Evolutionary conservation across 37 sponge, comb jelly and placozoan genomes (phyloP).

Genomic region (Beroe ovata): DNA sequence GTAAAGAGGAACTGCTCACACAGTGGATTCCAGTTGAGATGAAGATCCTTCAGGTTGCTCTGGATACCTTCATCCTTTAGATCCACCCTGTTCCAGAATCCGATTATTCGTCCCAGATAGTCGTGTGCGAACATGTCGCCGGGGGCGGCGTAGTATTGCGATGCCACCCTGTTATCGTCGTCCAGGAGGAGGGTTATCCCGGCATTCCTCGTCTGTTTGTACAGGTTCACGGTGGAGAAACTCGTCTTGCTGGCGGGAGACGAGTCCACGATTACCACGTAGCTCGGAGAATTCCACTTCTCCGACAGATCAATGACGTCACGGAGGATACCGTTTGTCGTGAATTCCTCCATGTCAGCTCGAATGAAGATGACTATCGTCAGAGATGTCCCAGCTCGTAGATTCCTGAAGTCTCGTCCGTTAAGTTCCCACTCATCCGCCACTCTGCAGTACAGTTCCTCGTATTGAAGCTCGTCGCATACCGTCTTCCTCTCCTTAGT

Average conservation of each 20-base stretch:
- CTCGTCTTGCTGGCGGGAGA: slow-evolving; percentile 9
- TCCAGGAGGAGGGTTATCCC: slow-evolving; percentile 45
- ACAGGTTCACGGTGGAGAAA: slow-evolving; percentile 48
- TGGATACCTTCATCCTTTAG: not conserved
- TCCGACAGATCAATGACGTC: slow-evolving; percentile 20
- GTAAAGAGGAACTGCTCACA: slow-evolving; percentile 36
- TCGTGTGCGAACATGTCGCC: slow-evolving; percentile 16
- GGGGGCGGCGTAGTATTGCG: slow-evolving; percentile 30
- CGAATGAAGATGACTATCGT: slow-evolving; percentile 43
- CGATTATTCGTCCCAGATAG: slow-evolving; percentile 6
- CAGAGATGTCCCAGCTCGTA: slow-evolving; percentile 9
- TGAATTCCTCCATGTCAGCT: slow-evolving; percentile 48
- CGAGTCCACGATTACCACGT: slow-evolving; percentile 57
- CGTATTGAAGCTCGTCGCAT: slow-evolving; percentile 52
- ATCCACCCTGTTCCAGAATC: slow-evolving; percentile 12
- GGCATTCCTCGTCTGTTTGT: slow-evolving; percentile 29
- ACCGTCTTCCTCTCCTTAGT: slow-evolving; percentile 3
- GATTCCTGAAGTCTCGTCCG: slow-evolving; percentile 31
- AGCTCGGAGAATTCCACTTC: slow-evolving; percentile 34
- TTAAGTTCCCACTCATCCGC: slow-evolving; percentile 57
- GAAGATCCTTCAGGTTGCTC: slow-evolving; percentile 15
- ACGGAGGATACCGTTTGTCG: not conserved
- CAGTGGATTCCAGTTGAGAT: slow-evolving; percentile 30
- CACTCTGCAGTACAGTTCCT: not conserved
- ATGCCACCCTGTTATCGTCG: slow-evolving; percentile 32